phyloP scores from a whole-genome alignment of 1,140 invertebrate species.

The Acromyrmex heyeri region DNA sequence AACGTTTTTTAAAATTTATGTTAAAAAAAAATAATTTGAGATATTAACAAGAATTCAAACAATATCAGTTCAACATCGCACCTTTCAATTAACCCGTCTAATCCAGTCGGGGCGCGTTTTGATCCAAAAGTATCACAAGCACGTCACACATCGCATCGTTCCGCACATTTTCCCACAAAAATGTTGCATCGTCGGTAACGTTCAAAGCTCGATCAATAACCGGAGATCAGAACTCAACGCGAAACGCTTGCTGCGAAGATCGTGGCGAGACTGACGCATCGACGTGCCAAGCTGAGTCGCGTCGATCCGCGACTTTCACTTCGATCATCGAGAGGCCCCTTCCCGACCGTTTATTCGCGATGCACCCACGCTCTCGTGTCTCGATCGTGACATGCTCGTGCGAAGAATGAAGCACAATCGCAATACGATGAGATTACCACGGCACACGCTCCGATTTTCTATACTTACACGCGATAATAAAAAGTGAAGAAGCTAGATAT shows the following conservation, averaged over 20 bases:
- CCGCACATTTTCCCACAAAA: slow-evolving; percentile 1
- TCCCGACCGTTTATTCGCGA: slow-evolving; percentile 62
- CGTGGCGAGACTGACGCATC: slow-evolving; percentile 53
- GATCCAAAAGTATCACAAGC: slow-evolving; percentile 37
- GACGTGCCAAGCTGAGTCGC: not conserved
- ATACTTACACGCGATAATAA: not conserved
- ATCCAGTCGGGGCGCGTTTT: not conserved
- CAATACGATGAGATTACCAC: not conserved
- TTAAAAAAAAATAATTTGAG: not conserved
- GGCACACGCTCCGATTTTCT: not conserved
- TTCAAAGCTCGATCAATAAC: not conserved
- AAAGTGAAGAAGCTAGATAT: not conserved
- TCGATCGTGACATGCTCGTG: slow-evolving; percentile 54
- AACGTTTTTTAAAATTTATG: not conserved
- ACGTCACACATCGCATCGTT: slow-evolving; percentile 24
- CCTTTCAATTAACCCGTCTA: slow-evolving; percentile 1
- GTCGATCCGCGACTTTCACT: slow-evolving; percentile 71
- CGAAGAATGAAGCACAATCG: not conserved
- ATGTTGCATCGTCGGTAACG: not conserved
- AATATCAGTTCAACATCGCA: not conserved
- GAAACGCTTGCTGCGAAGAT: slow-evolving; percentile 11
- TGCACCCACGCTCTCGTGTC: slow-evolving; percentile 68
- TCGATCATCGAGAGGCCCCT: slow-evolving; percentile 62
- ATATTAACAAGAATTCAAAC: not conserved
- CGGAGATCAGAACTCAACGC: not conserved